Base-by-base conservation (phyloP, 2,888 invertebrate genomes). In the Atethmia centrago region DNA sequence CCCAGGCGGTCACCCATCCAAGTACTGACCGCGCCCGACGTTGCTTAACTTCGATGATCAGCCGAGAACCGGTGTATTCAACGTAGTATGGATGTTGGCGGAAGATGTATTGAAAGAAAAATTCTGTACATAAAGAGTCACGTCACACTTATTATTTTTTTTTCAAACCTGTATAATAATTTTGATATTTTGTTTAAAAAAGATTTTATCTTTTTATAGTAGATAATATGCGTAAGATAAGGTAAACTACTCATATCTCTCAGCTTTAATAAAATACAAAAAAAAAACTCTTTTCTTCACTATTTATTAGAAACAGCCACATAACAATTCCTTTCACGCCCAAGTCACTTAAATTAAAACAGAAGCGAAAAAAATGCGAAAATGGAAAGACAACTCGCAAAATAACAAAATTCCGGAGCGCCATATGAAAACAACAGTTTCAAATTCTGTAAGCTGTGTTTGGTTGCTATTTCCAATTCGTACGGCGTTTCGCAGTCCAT, bases 1-100 rank as follows among this genome's bases (percentile, higher is more conserved):
- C 92, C 92, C 92, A 92, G 90, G 92, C 92, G 91, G 93, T 93
- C 92, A 93, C 92, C 92, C 93, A 93, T 93, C 92, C 92, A 93
- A 93, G 92, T 93, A 93, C 93, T 93, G 91, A 93, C 90, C 90
- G 87, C 92, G 92, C 92, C 92, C 93, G 91, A 93, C 89, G 93
- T 91, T 92, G 93, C 92, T 93, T 82, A 82, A 81, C 77, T 82
- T 81, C 80, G 84, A 85, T 79, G 78, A 84, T 83, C 77, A 74
- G 80, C 82, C 71, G 80, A 86, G 79, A 86, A 80, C 93, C 94
- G 92, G 93, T 93, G 93, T 93, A 83, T 94, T 94, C 93, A 94
- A 93, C 93, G 90, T 94, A 90, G 94, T 94, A 93, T 94, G 94
- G 92, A 93, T 93, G 90, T 91, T 90, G 75, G 75, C 79, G 16